A percentile compares a stretch with the other conserved stretches of the same genome.
phyloP scores from a whole-genome alignment of 2,888 invertebrate genomes.

The Masnerella sp. region DNA sequence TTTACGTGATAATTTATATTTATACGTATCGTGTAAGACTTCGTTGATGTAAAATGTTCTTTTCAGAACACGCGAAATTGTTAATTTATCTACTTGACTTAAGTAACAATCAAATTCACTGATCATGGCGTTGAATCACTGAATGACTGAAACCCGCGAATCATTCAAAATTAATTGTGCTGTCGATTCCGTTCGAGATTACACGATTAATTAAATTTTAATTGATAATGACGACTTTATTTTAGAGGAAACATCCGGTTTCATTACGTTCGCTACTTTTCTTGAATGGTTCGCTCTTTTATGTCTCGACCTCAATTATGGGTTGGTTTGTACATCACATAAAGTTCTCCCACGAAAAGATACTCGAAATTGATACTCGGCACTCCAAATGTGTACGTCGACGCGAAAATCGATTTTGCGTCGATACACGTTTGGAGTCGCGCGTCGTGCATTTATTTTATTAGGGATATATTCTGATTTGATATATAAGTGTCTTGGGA shows the following conservation, averaged over 20 bases:
- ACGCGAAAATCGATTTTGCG: too few species aligned
- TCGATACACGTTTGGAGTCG: too few species aligned
- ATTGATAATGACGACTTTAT: too few species aligned
- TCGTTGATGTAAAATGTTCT: neutral
- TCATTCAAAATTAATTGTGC: too few species aligned
- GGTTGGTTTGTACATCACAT: too few species aligned
- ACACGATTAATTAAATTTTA: too few species aligned
- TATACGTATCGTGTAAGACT: neutral
- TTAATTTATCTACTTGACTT: too few species aligned
- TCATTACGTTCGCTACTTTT: constrained; percentile 1
- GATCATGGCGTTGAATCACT: neutral
- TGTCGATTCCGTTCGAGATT: too few species aligned
- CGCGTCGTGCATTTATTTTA: constrained; percentile 14
- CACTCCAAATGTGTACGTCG: too few species aligned
- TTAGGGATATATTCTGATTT: constrained; percentile 20
- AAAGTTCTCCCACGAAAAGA: neutral
- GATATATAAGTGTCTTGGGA: constrained; percentile 17
- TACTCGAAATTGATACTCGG: too few species aligned
- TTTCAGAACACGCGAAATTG: neutral
- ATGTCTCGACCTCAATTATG: neutral
- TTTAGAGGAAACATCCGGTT: too few species aligned
- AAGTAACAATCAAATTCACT: neutral
- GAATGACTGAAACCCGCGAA: neutral
- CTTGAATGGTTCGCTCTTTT: neutral
- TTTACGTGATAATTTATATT: constrained; percentile 9